Evolutionary conservation across 2,797 vertebrate species (phyloP).

Genomic region (Telmatherina bonti): DNA sequence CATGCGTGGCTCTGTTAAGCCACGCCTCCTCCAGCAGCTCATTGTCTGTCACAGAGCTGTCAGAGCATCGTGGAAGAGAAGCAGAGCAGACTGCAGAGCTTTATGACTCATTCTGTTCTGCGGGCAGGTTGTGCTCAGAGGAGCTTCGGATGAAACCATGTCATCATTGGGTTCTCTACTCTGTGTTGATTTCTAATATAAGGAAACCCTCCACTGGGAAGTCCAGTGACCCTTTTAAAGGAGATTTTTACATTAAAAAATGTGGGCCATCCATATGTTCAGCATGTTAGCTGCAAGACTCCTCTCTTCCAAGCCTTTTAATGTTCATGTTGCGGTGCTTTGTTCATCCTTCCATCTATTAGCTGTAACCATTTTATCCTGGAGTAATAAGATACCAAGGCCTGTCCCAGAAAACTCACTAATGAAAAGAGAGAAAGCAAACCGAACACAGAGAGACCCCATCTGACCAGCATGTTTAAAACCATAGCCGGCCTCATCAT

Average conservation of each 20-base stretch:
- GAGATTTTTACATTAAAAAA: constrained; percentile 9
- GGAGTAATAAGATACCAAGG: too few relatives aligned
- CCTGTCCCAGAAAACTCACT: too few relatives aligned
- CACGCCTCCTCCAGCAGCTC: constrained; percentile 32
- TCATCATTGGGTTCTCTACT: constrained; percentile 1
- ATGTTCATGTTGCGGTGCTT: background rate
- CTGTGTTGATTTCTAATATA: background rate
- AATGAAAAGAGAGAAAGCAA: background rate
- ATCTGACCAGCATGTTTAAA: background rate
- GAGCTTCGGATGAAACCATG: background rate
- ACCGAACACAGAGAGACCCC: background rate
- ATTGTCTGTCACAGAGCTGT: constrained; percentile 52
- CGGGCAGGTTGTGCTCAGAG: constrained; percentile 26
- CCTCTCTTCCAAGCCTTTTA: background rate
- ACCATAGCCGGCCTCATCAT: background rate
- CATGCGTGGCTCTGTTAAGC: background rate
- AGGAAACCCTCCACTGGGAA: background rate
- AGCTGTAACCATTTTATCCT: background rate
- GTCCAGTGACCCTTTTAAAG: background rate
- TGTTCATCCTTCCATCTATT: background rate
- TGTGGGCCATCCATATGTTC: background rate
- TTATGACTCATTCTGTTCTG: constrained; percentile 60
- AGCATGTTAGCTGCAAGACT: background rate
- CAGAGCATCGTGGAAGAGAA: constrained; percentile 38
- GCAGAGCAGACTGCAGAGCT: constrained; percentile 60